A percentile compares a stretch with the other conserved stretches of the same genome.
Evolutionary conservation across 2,888 invertebrate genomes (phyloP).

Genomic region (Trissolcus japonicus): DNA sequence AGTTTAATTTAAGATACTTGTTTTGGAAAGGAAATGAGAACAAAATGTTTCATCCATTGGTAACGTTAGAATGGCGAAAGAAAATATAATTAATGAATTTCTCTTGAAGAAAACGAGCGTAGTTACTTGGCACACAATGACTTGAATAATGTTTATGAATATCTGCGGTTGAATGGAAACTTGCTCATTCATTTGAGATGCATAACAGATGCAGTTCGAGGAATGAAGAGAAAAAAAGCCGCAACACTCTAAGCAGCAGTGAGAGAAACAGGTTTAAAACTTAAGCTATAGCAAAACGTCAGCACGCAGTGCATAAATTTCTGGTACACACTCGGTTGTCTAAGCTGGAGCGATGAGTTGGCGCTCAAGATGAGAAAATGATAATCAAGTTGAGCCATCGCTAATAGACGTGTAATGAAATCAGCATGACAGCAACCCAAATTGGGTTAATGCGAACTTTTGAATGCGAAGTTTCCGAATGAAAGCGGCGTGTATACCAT

Average conservation of each 20-base stretch:
- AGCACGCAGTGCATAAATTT: too few species aligned
- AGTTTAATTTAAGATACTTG: too few species aligned
- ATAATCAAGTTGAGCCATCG: too few species aligned
- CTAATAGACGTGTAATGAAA: conserved; percentile 29
- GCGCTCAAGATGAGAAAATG: too few species aligned
- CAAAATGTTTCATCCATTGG: too few species aligned
- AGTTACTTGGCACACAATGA: too few species aligned
- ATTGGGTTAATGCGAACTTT: conserved; percentile 27
- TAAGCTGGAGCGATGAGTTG: too few species aligned
- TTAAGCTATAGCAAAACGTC: neutral
- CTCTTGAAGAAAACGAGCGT: too few species aligned
- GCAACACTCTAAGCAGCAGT: conserved; percentile 5
- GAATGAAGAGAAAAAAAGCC: neutral
- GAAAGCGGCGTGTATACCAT: conserved; percentile 21
- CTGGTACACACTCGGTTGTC: too few species aligned
- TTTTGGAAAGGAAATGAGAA: too few species aligned
- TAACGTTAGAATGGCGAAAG: too few species aligned
- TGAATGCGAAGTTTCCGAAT: conserved; percentile 22
- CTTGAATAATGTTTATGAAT: conserved; percentile 3
- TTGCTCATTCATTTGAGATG: conserved; percentile 18
- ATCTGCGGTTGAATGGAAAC: conserved; percentile 14
- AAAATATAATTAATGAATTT: too few species aligned
- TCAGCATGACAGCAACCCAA: conserved; percentile 21
- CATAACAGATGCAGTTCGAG: conserved; percentile 1
- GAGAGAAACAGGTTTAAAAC: conserved; percentile 25